Evolutionary conservation across 2,888 invertebrate species (phyloP).

Genomic region (Caenorhabditis doughertyi): DNA sequence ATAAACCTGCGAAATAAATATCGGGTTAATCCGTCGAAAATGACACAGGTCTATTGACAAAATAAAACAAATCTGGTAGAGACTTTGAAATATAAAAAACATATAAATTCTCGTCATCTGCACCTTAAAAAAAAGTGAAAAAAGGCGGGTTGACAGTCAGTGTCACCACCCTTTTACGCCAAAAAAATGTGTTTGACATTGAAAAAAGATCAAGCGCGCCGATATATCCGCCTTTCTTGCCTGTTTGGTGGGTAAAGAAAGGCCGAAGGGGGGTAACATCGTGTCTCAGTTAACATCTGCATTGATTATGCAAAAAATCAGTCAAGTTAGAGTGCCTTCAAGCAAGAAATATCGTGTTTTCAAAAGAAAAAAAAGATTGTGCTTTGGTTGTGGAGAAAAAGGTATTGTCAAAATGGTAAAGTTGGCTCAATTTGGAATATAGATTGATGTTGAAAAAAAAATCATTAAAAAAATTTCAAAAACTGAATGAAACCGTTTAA

Average conservation of each 20-base stretch:
- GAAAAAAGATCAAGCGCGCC: slow-evolving; percentile 67
- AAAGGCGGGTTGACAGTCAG: slow-evolving; percentile 31
- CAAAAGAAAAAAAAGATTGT: no score
- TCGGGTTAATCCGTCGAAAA: slow-evolving; percentile 39
- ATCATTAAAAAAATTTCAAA: no score
- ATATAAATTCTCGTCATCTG: slow-evolving; percentile 21
- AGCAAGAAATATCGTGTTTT: not conserved
- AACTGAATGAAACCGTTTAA: not conserved
- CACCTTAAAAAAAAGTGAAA: slow-evolving; percentile 33
- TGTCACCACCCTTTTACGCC: slow-evolving; percentile 59
- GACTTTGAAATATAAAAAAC: not conserved
- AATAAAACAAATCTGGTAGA: slow-evolving; percentile 10
- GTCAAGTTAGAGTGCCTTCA: not conserved
- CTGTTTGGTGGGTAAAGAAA: slow-evolving; percentile 25
- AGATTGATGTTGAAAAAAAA: no score
- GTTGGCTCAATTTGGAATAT: no score
- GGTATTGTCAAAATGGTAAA: not conserved
- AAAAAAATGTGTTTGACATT: slow-evolving; percentile 65
- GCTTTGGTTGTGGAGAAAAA: not conserved
- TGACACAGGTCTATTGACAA: not conserved
- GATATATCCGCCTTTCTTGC: slow-evolving; percentile 58
- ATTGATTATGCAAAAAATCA: slow-evolving; percentile 56
- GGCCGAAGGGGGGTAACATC: not conserved
- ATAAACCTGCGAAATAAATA: slow-evolving; percentile 8
- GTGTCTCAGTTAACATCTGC: slow-evolving; percentile 47